A percentile compares a stretch with the other conserved stretches of the same genome.
phyloP scores from a whole-genome alignment of 2,797 vertebrate species.

The Mormyrus proboscirostris region DNA sequence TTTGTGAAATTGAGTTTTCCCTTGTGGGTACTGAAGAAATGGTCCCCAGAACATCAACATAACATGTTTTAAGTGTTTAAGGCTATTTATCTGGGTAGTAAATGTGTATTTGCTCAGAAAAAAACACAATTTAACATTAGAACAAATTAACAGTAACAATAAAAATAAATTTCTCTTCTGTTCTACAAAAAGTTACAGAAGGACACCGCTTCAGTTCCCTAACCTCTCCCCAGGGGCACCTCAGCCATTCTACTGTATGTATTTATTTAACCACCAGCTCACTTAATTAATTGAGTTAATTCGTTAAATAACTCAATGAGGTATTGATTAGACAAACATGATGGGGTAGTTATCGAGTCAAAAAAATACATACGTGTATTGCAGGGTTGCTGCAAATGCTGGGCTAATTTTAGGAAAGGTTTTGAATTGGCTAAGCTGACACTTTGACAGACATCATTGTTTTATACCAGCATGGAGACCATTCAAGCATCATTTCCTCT shows the following conservation, averaged over 20 bases:
- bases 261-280: neutral
- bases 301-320: neutral
- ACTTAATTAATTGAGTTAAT: neutral
- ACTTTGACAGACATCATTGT: neutral
- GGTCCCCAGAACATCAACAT: neutral
- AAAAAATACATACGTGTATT: neutral
- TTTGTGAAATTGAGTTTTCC: neutral
- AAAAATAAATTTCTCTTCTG: neutral
- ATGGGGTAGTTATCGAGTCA: neutral
- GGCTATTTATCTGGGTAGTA: neutral
- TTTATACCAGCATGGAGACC: neutral
- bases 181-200: neutral
- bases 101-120: neutral
- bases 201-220: too few species aligned
- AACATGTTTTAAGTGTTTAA: neutral
- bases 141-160: neutral
- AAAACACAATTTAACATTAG: neutral
- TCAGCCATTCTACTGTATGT: neutral
- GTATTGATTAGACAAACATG: neutral
- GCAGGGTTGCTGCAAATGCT: neutral
- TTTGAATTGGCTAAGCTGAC: neutral
- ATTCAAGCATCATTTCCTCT: neutral
- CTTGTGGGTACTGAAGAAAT: neutral
- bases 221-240: neutral
- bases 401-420: neutral